Conservation (phyloP, 2,797 vertebrate genomes). For the Parotocinclus haroldoi region DNA sequence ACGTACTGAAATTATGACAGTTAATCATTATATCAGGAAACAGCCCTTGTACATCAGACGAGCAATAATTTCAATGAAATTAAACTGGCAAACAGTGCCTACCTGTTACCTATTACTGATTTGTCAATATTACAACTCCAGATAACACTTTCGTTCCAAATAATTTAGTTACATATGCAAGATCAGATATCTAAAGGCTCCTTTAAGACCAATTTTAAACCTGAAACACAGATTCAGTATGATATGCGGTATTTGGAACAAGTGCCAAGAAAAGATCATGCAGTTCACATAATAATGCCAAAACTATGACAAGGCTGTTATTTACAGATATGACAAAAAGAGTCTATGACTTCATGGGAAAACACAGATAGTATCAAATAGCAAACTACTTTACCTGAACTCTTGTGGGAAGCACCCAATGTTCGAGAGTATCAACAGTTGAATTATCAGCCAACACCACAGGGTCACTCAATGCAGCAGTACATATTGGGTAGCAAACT, state of each 20-base stretch:
- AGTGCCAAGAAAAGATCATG: no score
- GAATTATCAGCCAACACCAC: slow-evolving; percentile 79
- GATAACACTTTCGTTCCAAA: no score
- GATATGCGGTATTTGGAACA: no score
- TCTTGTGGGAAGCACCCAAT: slow-evolving; percentile 82
- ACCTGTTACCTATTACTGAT: no score
- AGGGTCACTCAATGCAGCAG: slow-evolving; percentile 78
- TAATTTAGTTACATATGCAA: no score
- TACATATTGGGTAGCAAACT: slow-evolving; percentile 80
- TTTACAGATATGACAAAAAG: slow-evolving; percentile 31
- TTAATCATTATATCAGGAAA: slow-evolving; percentile 52
- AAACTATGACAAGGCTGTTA: no score
- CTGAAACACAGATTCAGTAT: no score
- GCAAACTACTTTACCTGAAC: slow-evolving; percentile 76
- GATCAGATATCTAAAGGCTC: no score
- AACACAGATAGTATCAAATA: slow-evolving; percentile 10
- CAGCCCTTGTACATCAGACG: slow-evolving; percentile 45
- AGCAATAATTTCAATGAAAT: slow-evolving; percentile 43
- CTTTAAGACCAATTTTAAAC: no score
- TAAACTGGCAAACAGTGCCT: background rate
- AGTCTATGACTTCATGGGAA: background rate
- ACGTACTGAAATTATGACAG: slow-evolving; percentile 27
- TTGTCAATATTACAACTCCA: no score
- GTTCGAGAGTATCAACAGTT: slow-evolving; percentile 78
- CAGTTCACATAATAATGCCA: no score